These are phyloP conservation scores for Aphidius ervi DNA, from an alignment of 1,140 invertebrate species.

Conservation along the genomic window DNA sequence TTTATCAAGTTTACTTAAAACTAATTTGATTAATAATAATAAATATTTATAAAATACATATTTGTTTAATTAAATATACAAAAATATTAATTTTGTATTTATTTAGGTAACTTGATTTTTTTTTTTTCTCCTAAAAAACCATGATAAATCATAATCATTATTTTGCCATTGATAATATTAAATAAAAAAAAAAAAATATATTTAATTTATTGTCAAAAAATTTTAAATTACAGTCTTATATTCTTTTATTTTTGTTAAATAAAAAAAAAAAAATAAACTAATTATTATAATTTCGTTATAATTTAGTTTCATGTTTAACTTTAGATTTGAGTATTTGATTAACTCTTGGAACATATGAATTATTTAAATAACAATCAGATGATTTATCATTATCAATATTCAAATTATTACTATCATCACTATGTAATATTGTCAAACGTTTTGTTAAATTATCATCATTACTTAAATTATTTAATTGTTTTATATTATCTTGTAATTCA, in stretches of 20 bases:
- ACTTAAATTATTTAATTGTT: slow-evolving; percentile 20
- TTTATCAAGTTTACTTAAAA: too few species aligned
- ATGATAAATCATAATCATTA: too few species aligned
- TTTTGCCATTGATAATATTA: too few species aligned
- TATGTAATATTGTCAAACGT: slow-evolving; percentile 33
- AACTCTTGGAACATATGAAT: slow-evolving; percentile 39
- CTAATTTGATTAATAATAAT: too few species aligned
- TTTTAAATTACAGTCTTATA: too few species aligned
- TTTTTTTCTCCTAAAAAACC: too few species aligned
- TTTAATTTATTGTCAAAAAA: too few species aligned
- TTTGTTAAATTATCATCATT: slow-evolving; percentile 25
- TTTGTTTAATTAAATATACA: too few species aligned
- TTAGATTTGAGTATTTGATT: slow-evolving; percentile 45
- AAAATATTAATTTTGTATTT: too few species aligned
- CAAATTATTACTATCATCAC: slow-evolving; percentile 24
- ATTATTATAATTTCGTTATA: slow-evolving; percentile 29
- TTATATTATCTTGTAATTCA: slow-evolving; percentile 33
- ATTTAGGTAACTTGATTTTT: too few species aligned
- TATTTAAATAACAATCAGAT: slow-evolving; percentile 39
- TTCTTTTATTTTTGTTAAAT: not conserved
- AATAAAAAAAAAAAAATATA: too few species aligned
- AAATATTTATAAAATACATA: too few species aligned
- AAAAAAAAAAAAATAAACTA: not conserved
- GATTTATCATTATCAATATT: slow-evolving; percentile 28
- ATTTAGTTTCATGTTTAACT: slow-evolving; percentile 51